A percentile compares a stretch with the other conserved stretches of the same genome.
Conservation (phyloP, 1,140 invertebrate species). For the Drosophila nigrodunni region DNA sequence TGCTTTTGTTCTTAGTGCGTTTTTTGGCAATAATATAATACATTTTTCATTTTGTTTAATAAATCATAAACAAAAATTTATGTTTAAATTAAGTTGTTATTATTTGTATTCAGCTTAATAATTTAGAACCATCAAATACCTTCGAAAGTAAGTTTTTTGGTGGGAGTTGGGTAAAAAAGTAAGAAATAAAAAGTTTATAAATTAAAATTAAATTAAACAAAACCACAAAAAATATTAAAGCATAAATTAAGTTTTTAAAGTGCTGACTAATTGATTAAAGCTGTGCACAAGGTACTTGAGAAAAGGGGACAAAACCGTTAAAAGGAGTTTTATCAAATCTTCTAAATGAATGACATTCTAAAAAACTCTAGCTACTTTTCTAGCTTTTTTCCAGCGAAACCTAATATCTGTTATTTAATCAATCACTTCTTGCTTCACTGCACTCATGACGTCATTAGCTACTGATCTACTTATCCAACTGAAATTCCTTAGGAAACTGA, state of each 20-base stretch:
- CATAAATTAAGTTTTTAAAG: slow-evolving; percentile 9
- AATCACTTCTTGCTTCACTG: neutral
- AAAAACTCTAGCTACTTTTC: neutral
- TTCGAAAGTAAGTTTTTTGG: slow-evolving; percentile 60
- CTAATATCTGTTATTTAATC: neutral
- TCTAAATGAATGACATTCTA: no score
- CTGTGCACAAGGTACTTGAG: slow-evolving; percentile 23
- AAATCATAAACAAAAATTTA: slow-evolving; percentile 59
- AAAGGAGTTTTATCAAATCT: no score
- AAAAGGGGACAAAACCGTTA: neutral
- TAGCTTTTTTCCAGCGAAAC: neutral
- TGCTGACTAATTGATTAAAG: neutral
- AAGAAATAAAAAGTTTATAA: slow-evolving; percentile 71
- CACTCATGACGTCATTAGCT: neutral
- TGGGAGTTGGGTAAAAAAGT: slow-evolving; percentile 48
- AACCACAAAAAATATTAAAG: slow-evolving; percentile 54
- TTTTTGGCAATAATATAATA: slow-evolving; percentile 57
- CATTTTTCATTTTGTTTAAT: slow-evolving; percentile 48
- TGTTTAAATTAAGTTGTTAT: slow-evolving; percentile 29
- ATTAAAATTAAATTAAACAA: slow-evolving; percentile 69
- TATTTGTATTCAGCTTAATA: slow-evolving; percentile 43
- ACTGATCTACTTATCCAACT: neutral
- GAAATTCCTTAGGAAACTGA: neutral
- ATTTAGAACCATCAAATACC: slow-evolving; percentile 76
- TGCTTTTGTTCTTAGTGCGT: slow-evolving; percentile 73